Evolutionary conservation across 2,113 vertebrate genomes (phyloP).

Genomic region (Pelusios castaneus): DNA sequence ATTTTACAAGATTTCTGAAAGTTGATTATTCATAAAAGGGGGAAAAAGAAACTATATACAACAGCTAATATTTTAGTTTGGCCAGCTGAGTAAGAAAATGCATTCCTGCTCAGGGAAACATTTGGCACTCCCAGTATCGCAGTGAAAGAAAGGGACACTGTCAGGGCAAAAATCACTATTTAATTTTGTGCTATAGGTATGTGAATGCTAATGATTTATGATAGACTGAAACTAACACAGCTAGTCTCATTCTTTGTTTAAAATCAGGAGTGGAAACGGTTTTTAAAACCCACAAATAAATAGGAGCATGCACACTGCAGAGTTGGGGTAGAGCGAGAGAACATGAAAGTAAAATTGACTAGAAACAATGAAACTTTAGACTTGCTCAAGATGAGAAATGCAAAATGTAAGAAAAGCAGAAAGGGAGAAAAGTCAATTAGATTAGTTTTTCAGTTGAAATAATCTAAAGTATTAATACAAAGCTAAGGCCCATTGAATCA

Average conservation of each 20-base stretch:
- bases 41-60: not conserved
- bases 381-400: fast-evolving
- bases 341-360: fast-evolving
- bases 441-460: not conserved
- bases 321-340: not conserved
- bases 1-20: not conserved
- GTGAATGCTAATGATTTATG: not conserved
- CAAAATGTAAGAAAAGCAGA: not conserved
- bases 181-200: not conserved
- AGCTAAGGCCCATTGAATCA: fast-evolving
- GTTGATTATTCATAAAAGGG: fast-evolving
- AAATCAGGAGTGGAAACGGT: not conserved
- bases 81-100: not conserved
- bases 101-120: not conserved
- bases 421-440: not conserved
- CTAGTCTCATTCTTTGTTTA: not conserved
- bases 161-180: not conserved
- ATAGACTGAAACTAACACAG: not conserved
- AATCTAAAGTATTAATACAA: fast-evolving
- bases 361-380: fast-evolving
- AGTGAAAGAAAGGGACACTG: not conserved
- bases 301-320: not conserved
- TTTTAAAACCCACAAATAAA: not conserved
- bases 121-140: not conserved
- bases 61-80: no score